Evolutionary conservation across 2,113 vertebrate species (phyloP), one percentile per base, ranked within the genome.

Genomic region (Aspiorhynchus laticeps): DNA sequence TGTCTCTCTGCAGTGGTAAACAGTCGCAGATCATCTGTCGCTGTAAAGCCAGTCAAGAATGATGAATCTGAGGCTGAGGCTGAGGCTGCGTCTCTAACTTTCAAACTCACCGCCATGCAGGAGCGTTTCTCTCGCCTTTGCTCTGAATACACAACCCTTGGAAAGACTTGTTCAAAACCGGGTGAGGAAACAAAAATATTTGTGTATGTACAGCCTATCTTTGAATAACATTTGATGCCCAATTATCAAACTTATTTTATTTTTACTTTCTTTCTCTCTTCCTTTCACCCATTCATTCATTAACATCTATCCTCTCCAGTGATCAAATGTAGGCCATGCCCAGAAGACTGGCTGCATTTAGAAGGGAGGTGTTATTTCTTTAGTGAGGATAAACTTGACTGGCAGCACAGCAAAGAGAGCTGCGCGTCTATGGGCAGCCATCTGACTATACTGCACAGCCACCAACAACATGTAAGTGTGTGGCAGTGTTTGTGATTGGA

Each of bases 351-450:
- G 91, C 61, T 89, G 36, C 87, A 88, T 38, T 33, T 90, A 1
- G 83, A 87, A 12, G 88, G 80, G 46, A 90, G 90, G 53, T 93
- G 92, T 87, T 93, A 91, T 78, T 76, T 67, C 88, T 93, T 93
- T 87, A 93, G 94, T 83, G 41, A 46, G 0, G 86, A 94, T 82
- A 93, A 92, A 87, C 84, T 90, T 80, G 88, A 92, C 88, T 94
- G 91, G 92, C 26, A 85, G 24, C 75, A 65, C 63, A 93, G 92
- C 84, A 89, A 86, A 86, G 86, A 91, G 46, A 90, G 91, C 86
- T 93, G 91, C 79, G 88, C 85, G 76, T 87, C 85, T 17, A 91
- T 91, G 89, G 87, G 90, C 38, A 73, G 91, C 84, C 90, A 91
- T 67, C 90, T 94, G 46, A 84, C 88, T 56, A 91, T 91, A 88